Conservation (phyloP, 2,797 vertebrate genomes). For the Pangasius sanitwongsei region DNA sequence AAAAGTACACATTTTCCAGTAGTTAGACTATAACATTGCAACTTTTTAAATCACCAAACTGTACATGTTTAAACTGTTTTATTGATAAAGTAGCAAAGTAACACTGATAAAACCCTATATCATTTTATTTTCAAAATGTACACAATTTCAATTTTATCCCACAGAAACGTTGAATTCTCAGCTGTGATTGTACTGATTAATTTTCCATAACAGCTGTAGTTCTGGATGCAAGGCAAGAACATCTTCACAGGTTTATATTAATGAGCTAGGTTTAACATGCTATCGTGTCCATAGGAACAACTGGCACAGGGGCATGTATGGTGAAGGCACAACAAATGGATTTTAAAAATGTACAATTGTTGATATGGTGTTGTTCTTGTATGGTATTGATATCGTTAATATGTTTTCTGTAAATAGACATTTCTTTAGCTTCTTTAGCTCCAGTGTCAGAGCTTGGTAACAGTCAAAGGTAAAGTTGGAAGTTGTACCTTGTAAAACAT, state of each 20-base stretch:
- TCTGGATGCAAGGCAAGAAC: background rate
- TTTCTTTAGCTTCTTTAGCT: background rate
- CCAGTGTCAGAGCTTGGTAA: background rate
- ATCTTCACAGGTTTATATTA: too few relatives aligned
- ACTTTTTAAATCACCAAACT: background rate
- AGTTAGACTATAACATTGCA: background rate
- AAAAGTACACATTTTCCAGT: background rate
- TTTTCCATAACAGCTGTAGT: background rate
- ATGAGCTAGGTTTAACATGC: too few relatives aligned
- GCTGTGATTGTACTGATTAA: background rate
- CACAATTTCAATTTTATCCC: background rate
- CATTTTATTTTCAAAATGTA: background rate
- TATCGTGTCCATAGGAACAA: too few relatives aligned
- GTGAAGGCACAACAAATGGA: background rate
- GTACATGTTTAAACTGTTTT: background rate
- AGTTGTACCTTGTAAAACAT: background rate
- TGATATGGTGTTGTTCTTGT: background rate
- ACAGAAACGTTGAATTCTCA: background rate
- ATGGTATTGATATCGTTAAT: background rate
- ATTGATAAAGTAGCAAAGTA: background rate
- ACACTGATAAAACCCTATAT: background rate
- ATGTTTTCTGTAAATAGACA: background rate
- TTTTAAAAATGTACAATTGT: background rate
- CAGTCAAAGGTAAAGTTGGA: background rate
- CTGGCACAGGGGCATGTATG: background rate